Percentiles rank a stretch among this genome's conserved stretches.
Evolutionary conservation across 2,888 invertebrate species (phyloP).

Genomic region (Acrobasis suavella): DNA sequence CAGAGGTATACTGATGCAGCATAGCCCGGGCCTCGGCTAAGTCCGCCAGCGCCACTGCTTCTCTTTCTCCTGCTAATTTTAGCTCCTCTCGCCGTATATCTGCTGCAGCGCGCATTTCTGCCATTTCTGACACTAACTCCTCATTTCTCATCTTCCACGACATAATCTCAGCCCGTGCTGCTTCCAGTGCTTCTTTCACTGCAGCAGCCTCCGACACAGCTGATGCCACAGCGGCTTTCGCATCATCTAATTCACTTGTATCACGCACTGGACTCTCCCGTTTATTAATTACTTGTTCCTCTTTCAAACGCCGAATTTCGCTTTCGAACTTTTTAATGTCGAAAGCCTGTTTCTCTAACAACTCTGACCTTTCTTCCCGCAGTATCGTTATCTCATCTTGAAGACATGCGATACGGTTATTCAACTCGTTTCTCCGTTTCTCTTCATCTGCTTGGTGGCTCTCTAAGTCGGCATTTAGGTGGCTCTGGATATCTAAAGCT

Average conservation of each 20-base stretch:
- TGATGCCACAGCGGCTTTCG: slow-evolving; percentile 48
- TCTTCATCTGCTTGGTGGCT: slow-evolving; percentile 64
- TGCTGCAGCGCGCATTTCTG: slow-evolving; percentile 59
- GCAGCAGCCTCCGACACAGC: slow-evolving; percentile 56
- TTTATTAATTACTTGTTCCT: slow-evolving; percentile 51
- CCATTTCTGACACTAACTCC: slow-evolving; percentile 59
- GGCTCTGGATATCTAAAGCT: slow-evolving; percentile 70
- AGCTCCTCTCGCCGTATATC: slow-evolving; percentile 66
- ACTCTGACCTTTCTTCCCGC: slow-evolving; percentile 58
- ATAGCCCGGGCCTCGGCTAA: slow-evolving; percentile 65
- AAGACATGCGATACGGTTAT: slow-evolving; percentile 52
- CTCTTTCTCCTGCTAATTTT: slow-evolving; percentile 59
- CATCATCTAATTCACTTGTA: slow-evolving; percentile 64
- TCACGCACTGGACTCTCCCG: slow-evolving; percentile 61
- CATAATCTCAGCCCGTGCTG: slow-evolving; percentile 52
- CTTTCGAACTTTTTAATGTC: slow-evolving; percentile 61
- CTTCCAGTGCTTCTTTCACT: slow-evolving; percentile 59
- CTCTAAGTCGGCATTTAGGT: slow-evolving; percentile 70
- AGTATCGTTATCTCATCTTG: slow-evolving; percentile 69
- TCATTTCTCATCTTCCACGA: slow-evolving; percentile 66
- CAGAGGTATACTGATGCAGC: slow-evolving; percentile 60
- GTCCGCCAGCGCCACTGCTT: slow-evolving; percentile 63
- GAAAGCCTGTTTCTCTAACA: slow-evolving; percentile 53
- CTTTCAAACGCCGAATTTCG: slow-evolving; percentile 61
- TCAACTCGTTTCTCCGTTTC: slow-evolving; percentile 53